Evolutionary conservation across 2,113 vertebrate genomes (phyloP).

Genomic region (Peucedramus taeniatus): DNA sequence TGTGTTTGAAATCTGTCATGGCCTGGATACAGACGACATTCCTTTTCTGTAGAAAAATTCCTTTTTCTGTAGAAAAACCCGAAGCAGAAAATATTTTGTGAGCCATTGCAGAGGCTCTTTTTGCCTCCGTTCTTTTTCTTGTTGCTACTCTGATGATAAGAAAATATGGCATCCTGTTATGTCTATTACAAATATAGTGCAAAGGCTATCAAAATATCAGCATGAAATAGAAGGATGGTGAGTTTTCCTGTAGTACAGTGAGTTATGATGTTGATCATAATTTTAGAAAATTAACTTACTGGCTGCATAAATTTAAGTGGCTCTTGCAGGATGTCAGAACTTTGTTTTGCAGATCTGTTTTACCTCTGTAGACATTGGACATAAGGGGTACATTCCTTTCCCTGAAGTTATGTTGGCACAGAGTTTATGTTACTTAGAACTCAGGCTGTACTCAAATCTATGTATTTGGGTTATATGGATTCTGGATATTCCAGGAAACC

Average conservation of each 20-base stretch:
- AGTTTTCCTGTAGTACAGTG: not conserved
- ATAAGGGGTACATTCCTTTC: not conserved
- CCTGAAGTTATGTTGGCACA: not conserved
- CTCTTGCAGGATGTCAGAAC: not conserved
- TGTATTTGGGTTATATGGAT: not conserved
- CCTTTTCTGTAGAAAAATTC: not conserved
- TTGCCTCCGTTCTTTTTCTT: not conserved
- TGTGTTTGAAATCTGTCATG: not conserved
- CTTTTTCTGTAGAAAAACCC: not conserved
- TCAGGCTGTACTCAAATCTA: not conserved
- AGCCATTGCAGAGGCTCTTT: not conserved
- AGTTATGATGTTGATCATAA: not conserved
- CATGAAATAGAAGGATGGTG: not conserved
- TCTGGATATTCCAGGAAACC: not conserved
- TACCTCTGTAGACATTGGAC: not conserved
- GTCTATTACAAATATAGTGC: not conserved
- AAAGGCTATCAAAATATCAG: not conserved
- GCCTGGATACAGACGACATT: not conserved
- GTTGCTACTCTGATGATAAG: not conserved
- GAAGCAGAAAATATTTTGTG: not conserved
- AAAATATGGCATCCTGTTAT: not conserved
- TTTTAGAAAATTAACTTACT: not conserved
- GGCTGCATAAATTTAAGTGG: not conserved
- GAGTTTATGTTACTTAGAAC: not conserved
- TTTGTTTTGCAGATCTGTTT: not conserved